Base-by-base conservation (phyloP, 2,888 invertebrate species). In the Arrhopalites spinosus region DNA sequence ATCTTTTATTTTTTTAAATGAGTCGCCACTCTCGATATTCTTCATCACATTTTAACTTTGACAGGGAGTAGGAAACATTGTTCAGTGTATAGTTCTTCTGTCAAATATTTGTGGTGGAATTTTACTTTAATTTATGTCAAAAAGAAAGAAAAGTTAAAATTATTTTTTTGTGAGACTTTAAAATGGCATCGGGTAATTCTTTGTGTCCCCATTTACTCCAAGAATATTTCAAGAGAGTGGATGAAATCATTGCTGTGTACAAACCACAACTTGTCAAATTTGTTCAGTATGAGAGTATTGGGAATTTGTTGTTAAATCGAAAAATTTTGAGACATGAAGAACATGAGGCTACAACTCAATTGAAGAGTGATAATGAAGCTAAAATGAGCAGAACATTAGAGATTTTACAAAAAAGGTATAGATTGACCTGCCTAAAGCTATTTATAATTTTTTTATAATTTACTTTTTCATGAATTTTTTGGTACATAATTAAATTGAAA, bases 171-270 rank as follows among this genome's bases (percentile, higher is more conserved):
- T n/a, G n/a, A n/a, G n/a, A n/a, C n/a, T n/a, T n/a, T n/a, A n/a
- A n/a, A n/a, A n/a, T n/a, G n/a, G n/a, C n/a, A n/a, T n/a, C 36
- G 71, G 61, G 59, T 20, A 59, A 76, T 13, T 73, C 78, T 8
- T 36, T 79, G 53, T 81, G 81, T 61, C 79, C 78, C 1, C 81
- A 81, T 73, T 63, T 81, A 7, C 74, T 81, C 7, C 78, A 79
- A 20, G 78, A 78, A 43, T 81, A 81, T 63, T 79, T 78, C 56
- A 73, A 79, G 72, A 73, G 78, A 68, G 79, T 81, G 0, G 45
- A 71, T 15, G 81, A 81, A 27, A 79, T 81, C 66, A 20, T 77
- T 47, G 63, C 53, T 15, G 67, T 72, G 3, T 81, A 79, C 71
- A 71, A 77, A 43, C 71, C 79, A 13, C 81, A 81, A 75, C 78